Evolutionary conservation across 2,888 invertebrate genomes (phyloP).

Genomic region (Machimus atricapillus): DNA sequence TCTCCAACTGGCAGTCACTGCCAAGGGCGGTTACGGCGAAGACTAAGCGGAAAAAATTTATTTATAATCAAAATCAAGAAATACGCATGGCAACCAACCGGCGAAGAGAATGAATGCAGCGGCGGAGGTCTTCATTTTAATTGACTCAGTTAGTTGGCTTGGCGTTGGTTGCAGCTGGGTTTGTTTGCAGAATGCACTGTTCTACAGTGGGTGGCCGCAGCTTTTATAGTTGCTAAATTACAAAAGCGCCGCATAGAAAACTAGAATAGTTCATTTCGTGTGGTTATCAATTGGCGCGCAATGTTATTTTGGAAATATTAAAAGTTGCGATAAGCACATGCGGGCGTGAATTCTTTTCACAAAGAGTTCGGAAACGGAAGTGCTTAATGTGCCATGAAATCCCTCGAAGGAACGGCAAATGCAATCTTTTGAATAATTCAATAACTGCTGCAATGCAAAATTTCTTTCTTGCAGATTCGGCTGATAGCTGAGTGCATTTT

Average conservation of each 20-base stretch:
- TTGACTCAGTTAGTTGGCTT: not conserved
- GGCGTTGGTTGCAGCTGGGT: not conserved
- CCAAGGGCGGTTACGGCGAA: not conserved
- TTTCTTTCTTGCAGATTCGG: conserved; percentile 65
- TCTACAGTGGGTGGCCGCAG: not conserved
- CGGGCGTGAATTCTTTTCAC: not conserved
- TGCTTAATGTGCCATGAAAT: not conserved
- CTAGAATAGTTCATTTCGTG: not conserved
- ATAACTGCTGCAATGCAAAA: not conserved
- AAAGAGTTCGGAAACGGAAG: conserved; percentile 7
- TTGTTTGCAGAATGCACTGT: not conserved
- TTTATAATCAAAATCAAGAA: not conserved
- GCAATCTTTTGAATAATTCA: not conserved
- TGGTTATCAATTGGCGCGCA: not conserved
- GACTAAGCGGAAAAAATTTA: not conserved
- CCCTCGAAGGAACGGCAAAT: not conserved
- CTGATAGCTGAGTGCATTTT: conserved; percentile 80
- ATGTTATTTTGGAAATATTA: not conserved
- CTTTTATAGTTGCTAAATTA: conserved; percentile 5
- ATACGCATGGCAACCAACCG: not conserved
- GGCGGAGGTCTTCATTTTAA: not conserved
- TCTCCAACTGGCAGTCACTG: not conserved
- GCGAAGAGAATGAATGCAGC: not conserved
- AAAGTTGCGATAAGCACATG: not conserved
- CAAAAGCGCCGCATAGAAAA: not conserved